Percentiles rank a stretch among this genome's conserved stretches.
Conservation (phyloP, 1,140 invertebrate species). For the Drosophila subpulchrella region DNA sequence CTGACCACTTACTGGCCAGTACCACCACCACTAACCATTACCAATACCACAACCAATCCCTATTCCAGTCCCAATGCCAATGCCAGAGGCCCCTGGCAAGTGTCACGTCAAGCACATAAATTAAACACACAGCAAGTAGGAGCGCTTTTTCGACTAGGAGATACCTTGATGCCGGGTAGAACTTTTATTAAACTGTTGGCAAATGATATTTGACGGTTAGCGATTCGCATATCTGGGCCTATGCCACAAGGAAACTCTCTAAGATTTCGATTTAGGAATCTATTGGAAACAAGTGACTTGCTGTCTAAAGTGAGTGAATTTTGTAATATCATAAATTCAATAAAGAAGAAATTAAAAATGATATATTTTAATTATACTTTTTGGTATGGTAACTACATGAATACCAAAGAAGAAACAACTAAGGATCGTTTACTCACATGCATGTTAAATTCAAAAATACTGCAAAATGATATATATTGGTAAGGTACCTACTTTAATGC, state of each 20-base stretch:
- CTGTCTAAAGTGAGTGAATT: too few species aligned
- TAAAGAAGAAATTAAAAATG: too few species aligned
- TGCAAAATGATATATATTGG: background rate
- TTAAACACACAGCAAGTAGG: slow-evolving; percentile 55
- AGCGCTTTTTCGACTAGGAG: slow-evolving; percentile 21
- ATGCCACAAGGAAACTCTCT: background rate
- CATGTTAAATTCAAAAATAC: too few species aligned
- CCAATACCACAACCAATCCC: slow-evolving; percentile 10
- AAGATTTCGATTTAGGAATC: background rate
- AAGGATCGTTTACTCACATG: too few species aligned
- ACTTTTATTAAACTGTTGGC: slow-evolving; percentile 8
- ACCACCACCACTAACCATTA: background rate
- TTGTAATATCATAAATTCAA: too few species aligned
- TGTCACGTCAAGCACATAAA: slow-evolving; percentile 83
- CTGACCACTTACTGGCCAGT: slow-evolving; percentile 3
- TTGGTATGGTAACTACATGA: too few species aligned
- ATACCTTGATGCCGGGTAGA: slow-evolving; percentile 40
- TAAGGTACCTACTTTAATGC: too few species aligned
- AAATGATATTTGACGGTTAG: slow-evolving; percentile 5
- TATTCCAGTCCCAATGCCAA: background rate
- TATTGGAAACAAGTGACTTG: too few species aligned
- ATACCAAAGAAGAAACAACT: too few species aligned
- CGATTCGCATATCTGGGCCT: background rate
- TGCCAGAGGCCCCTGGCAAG: slow-evolving; percentile 55
- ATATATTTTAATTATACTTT: too few species aligned